Base-by-base conservation (phyloP, 2,888 invertebrate species). In the Rutpela maculata region DNA sequence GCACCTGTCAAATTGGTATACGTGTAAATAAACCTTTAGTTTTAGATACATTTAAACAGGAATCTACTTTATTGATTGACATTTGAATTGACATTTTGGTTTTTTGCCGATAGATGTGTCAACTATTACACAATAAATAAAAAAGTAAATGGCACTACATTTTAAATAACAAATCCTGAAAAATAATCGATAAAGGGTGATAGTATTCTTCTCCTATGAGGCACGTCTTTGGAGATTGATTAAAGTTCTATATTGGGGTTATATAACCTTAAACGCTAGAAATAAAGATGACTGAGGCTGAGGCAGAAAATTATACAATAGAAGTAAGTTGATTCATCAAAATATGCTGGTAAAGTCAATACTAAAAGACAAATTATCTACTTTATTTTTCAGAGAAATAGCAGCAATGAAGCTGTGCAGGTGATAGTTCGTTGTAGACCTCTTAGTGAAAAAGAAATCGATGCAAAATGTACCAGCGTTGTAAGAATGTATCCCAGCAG, bases 371-470 rank as follows among this genome's bases (percentile, higher is more conserved):
- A 9, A 63, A 55, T 18, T 38, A 59, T 62, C 68, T 18, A 0
- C 5, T n/a, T 50, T 65, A 70, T 75, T 65, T 78, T 80, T 75
- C 73, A 78, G 80, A 82, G 82, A 82, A 84, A 79, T 56, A 81
- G 78, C 31, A 87, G 83, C 71, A 95, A 95, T 88, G 98, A 99
- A 91, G 95, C 96, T 87, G 98, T 99, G 78, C 98, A 98, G 91
- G 99, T 99, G 81, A 96, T 99, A 83, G 99, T 99, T 74, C 92
- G 99, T 88, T 98, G 99, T 91, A 94, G 99, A 74, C 99, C 99
- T 56, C 94, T 99, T 91, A 97, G 96, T 85, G 94, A 95, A 82
- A 95, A 95, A 85, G 99, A 99, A 91, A 92, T 92, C 55, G 90
- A 92, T 55, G 93, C 94, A 86, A 95, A 95, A 22, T 93, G 94